Evolutionary conservation across 2,113 vertebrate species (phyloP), one percentile per base, ranked within the genome.

Genomic region (Apus apus): DNA sequence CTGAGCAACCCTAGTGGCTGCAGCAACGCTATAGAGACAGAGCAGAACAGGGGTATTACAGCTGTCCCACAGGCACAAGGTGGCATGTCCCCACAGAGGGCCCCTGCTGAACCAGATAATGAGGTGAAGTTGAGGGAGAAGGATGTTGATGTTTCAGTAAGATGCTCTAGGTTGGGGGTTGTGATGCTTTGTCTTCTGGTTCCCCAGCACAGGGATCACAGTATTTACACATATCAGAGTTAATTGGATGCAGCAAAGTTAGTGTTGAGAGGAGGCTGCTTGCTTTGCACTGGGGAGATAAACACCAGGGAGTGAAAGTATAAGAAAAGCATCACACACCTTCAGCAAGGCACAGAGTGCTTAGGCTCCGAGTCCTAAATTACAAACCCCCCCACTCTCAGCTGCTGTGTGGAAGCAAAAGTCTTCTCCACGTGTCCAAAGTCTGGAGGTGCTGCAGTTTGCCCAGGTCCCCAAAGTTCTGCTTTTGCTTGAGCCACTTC

Each of bases 11-110:
- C 10, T 13, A 1, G 5, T 26, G 27, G 62, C 65, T 77, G 90
- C 75, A 80, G 75, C 45, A 92, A 19, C 10, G 7, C 13, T 65
- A 1, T 5, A 1, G 0, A 53, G 40, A 43, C 40, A 43, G 21
- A 50, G 38, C 57, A 56, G 71, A 43, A 76, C 50, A 65, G n/a
- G 8, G 17, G 6, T 3, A 0, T 46, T 43, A 3, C 0, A 0
- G 22, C 32, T 85, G 64, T 56, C 57, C 70, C 40, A 8, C 15
- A 36, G 80, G 70, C 26, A 46, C 27, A 20, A 62, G n/a, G 46
- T 43, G 25, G 25, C n/a, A 19, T 3, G 5, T 84, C 57, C 75
- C 90, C 58, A 68, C 27, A 30, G 82, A 61, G 40, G 18, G 32
- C 26, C 38, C 10, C 15, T 83, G 36, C 67, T 83, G 27, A 58